Evolutionary conservation across 2,888 invertebrate species (phyloP).

Genomic region (Parascotia fuliginaria): DNA sequence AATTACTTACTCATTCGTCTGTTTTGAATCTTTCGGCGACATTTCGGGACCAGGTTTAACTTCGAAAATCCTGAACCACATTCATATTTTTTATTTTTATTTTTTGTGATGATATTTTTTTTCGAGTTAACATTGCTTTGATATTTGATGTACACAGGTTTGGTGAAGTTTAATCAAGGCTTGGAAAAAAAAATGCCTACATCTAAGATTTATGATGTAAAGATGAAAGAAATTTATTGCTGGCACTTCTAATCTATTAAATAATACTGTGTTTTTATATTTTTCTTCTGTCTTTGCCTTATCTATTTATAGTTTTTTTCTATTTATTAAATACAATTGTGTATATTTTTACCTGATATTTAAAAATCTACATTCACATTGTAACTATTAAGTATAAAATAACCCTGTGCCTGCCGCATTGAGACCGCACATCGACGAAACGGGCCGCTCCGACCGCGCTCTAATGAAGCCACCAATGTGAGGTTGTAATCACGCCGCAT

Average conservation of each 20-base stretch:
- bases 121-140: slow-evolving; percentile 29
- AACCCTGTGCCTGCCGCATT: slow-evolving; percentile 23
- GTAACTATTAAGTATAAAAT: slow-evolving; percentile 13
- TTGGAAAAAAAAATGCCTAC: neutral
- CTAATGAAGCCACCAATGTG: slow-evolving; percentile 41
- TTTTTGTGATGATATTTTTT: slow-evolving; percentile 24
- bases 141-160: slow-evolving; percentile 28
- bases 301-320: too few relatives aligned
- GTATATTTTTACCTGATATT: too few relatives aligned
- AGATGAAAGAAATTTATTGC: neutral
- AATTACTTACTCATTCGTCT: slow-evolving; percentile 46
- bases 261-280: neutral
- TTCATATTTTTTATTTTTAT: slow-evolving; percentile 28
- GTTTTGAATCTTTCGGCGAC: slow-evolving; percentile 37
- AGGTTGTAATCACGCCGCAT: slow-evolving; percentile 35
- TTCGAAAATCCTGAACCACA: slow-evolving; percentile 30
- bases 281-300: too few relatives aligned
- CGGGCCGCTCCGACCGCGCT: slow-evolving; percentile 31
- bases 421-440: slow-evolving; percentile 34
- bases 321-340: too few relatives aligned
- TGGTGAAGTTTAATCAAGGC: slow-evolving; percentile 26
- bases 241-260: neutral
- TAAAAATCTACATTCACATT: neutral
- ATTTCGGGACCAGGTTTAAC: slow-evolving; percentile 17
- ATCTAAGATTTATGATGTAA: neutral